Evolutionary conservation across 2,888 invertebrate genomes (phyloP).

Genomic region (Hypselothyrea guttata): DNA sequence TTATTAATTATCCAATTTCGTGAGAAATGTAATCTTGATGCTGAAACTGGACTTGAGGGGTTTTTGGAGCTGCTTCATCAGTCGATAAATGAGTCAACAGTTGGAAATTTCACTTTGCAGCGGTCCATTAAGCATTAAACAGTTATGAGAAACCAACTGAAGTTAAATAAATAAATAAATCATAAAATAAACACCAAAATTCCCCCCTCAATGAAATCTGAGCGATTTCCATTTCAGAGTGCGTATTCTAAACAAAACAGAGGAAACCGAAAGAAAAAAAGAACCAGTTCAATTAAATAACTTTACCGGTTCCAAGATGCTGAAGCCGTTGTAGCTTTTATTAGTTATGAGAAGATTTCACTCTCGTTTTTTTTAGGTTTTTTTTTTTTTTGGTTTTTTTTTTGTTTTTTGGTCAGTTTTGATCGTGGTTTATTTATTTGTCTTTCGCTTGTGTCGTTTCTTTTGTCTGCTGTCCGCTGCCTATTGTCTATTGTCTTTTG

Average conservation of each 20-base stretch:
- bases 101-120: too few relatives aligned
- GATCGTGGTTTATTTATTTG: slow-evolving; percentile 11
- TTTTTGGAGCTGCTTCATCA: too few relatives aligned
- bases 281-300: slow-evolving; percentile 65
- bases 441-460: slow-evolving; percentile 1
- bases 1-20: too few relatives aligned
- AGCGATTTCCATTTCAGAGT: neutral
- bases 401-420: slow-evolving; percentile 3
- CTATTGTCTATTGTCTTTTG: slow-evolving; percentile 18
- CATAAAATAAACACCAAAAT: too few relatives aligned
- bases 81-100: too few relatives aligned
- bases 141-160: too few relatives aligned
- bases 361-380: slow-evolving; percentile 63
- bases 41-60: too few relatives aligned
- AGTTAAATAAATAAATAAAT: too few relatives aligned
- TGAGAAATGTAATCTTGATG: too few relatives aligned
- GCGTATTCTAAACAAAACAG: slow-evolving; percentile 48
- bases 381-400: slow-evolving; percentile 33
- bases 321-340: slow-evolving; percentile 8
- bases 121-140: too few relatives aligned
- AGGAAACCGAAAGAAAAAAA: neutral
- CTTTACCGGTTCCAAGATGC: slow-evolving; percentile 22
- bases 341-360: slow-evolving; percentile 55
- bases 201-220: too few relatives aligned
- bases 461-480: slow-evolving; percentile 18